These are phyloP conservation scores for Laspeyria flexula DNA, from an alignment of 2,888 invertebrate species.

Conservation along the genomic window DNA sequence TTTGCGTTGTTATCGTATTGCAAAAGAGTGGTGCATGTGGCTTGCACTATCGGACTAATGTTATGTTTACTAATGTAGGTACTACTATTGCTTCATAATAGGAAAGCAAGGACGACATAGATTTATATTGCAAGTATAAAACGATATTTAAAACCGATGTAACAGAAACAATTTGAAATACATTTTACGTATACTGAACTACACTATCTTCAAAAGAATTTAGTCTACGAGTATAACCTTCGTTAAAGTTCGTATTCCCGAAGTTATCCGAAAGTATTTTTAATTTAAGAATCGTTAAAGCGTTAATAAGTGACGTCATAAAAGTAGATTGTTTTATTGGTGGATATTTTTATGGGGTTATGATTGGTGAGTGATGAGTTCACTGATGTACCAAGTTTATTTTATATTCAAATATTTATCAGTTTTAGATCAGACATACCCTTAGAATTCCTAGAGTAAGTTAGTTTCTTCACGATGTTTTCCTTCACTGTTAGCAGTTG, in stretches of 20 bases:
- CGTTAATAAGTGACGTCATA: constrained; percentile 36
- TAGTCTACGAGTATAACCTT: too few relatives aligned
- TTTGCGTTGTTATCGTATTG: constrained; percentile 55
- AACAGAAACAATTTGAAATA: too few relatives aligned
- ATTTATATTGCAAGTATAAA: not conserved
- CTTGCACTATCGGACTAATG: constrained; percentile 48
- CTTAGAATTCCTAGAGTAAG: too few relatives aligned
- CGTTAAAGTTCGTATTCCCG: constrained; percentile 21
- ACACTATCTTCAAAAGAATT: too few relatives aligned
- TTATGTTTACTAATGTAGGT: constrained; percentile 19
- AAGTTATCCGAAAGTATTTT: constrained; percentile 21
- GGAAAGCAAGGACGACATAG: not conserved
- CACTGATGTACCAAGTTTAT: constrained; percentile 8
- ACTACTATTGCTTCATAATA: not conserved
- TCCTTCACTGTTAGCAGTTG: too few relatives aligned
- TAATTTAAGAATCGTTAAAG: constrained; percentile 34
- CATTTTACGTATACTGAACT: too few relatives aligned
- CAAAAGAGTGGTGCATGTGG: constrained; percentile 45
- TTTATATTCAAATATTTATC: not conserved
- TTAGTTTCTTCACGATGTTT: too few relatives aligned
- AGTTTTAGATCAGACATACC: too few relatives aligned
- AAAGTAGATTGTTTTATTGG: constrained; percentile 34
- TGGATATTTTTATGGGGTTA: constrained; percentile 36
- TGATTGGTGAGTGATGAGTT: constrained; percentile 15
- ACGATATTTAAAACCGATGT: not conserved